Percentiles rank a stretch among this genome's conserved stretches.
Evolutionary conservation across 2,113 vertebrate genomes (phyloP).

Genomic region (Solenodon paradoxus): DNA sequence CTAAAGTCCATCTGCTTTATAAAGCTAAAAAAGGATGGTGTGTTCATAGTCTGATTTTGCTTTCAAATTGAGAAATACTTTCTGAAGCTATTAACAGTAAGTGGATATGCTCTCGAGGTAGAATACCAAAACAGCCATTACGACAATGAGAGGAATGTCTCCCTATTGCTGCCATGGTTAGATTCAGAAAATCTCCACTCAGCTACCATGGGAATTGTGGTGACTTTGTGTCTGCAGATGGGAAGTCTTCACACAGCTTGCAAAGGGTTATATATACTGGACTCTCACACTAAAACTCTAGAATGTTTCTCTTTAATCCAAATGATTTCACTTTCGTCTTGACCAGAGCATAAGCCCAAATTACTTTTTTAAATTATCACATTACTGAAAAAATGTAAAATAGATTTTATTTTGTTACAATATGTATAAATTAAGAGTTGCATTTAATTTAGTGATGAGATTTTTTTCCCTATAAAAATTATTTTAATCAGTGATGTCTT

Average conservation of each 20-base stretch:
- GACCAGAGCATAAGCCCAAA: background rate
- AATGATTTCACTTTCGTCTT: background rate
- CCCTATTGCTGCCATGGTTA: background rate
- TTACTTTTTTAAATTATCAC: background rate
- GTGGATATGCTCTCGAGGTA: conserved; percentile 56
- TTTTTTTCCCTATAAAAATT: background rate
- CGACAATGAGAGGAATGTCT: background rate
- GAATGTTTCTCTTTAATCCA: background rate
- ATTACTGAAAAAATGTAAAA: background rate
- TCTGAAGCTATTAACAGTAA: conserved; percentile 57
- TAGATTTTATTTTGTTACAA: background rate
- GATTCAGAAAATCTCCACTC: background rate
- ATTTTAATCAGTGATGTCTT: background rate
- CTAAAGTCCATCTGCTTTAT: conserved; percentile 68
- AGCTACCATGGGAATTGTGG: background rate
- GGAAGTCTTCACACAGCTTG: no score
- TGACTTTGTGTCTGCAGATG: no score
- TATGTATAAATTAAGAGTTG: background rate
- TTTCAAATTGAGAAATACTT: conserved; percentile 62
- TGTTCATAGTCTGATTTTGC: conserved; percentile 50
- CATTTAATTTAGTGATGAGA: background rate
- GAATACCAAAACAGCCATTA: conserved; percentile 24
- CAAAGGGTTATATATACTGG: accelerated
- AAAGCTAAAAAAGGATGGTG: conserved; percentile 40
- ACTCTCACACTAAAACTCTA: accelerated